Percentiles rank a stretch among this genome's conserved stretches.
phyloP scores from a whole-genome alignment of 2,888 invertebrate genomes.

The Lasioglossum figueresi region DNA sequence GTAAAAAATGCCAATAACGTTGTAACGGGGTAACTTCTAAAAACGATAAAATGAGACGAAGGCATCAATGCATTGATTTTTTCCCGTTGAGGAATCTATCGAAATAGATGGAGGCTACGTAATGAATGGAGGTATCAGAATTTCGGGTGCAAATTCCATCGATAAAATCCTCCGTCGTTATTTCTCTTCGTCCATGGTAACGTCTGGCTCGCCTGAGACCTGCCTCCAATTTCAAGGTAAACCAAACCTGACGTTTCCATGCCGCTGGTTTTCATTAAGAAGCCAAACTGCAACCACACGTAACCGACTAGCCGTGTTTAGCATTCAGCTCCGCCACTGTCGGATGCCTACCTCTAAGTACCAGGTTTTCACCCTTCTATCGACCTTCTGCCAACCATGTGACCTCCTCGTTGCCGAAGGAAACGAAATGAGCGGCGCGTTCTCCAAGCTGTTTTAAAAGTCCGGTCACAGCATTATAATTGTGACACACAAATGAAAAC shows the following conservation, averaged over 20 bases:
- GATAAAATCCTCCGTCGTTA: slow-evolving; percentile 35
- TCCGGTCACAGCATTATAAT: neutral
- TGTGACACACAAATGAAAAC: neutral
- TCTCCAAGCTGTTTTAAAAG: neutral
- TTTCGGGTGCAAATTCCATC: slow-evolving; percentile 41
- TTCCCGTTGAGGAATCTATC: neutral
- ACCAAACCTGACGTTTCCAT: slow-evolving; percentile 71
- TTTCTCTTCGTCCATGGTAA: slow-evolving; percentile 37
- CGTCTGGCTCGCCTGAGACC: slow-evolving; percentile 58
- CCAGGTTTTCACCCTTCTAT: slow-evolving; percentile 55
- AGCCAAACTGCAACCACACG: slow-evolving; percentile 67
- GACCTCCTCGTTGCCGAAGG: slow-evolving; percentile 4
- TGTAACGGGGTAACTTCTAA: neutral
- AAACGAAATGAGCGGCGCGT: neutral
- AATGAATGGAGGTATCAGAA: slow-evolving; percentile 32
- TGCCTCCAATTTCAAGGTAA: slow-evolving; percentile 70
- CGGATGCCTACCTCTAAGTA: slow-evolving; percentile 51
- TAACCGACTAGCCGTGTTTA: slow-evolving; percentile 73
- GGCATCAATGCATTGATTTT: neutral
- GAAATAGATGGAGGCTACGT: neutral
- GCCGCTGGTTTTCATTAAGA: slow-evolving; percentile 74
- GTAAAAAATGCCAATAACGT: neutral
- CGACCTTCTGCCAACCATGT: slow-evolving; percentile 58
- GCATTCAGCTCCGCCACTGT: slow-evolving; percentile 64
- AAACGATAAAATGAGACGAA: neutral